Evolutionary conservation across 2,113 vertebrate genomes (phyloP).

Genomic region (Macaca nemestrina): DNA sequence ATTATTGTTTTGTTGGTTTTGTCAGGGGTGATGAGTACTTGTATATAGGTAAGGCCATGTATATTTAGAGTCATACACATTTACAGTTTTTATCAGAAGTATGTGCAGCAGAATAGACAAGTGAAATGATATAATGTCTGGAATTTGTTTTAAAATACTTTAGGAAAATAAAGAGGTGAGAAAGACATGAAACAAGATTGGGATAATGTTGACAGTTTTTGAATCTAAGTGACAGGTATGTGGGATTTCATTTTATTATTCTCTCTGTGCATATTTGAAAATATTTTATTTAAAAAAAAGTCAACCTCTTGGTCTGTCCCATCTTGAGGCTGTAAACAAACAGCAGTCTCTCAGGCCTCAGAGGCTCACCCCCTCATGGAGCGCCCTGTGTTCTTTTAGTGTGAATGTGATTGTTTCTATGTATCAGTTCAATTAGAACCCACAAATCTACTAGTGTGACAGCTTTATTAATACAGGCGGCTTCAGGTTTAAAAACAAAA

Average conservation of each 20-base stretch:
- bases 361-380: neutral
- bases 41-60: neutral
- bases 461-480: neutral
- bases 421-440: neutral
- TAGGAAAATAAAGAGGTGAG: neutral
- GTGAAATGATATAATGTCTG: neutral
- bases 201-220: neutral
- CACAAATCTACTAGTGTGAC: neutral
- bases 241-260: conserved; percentile 4
- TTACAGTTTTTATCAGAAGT: neutral
- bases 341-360: neutral
- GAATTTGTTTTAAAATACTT: conserved; percentile 17
- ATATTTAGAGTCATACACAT: neutral
- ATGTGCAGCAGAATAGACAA: neutral
- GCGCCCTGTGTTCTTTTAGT: neutral
- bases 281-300: neutral
- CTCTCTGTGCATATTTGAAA: neutral
- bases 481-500: neutral
- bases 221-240: neutral
- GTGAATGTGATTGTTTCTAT: neutral
- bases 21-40: neutral
- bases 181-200: neutral
- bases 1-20: neutral
- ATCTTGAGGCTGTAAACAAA: neutral
- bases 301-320: neutral